Conservation (phyloP, 2,797 vertebrate genomes). For the Melanotaenia trifasciata region DNA sequence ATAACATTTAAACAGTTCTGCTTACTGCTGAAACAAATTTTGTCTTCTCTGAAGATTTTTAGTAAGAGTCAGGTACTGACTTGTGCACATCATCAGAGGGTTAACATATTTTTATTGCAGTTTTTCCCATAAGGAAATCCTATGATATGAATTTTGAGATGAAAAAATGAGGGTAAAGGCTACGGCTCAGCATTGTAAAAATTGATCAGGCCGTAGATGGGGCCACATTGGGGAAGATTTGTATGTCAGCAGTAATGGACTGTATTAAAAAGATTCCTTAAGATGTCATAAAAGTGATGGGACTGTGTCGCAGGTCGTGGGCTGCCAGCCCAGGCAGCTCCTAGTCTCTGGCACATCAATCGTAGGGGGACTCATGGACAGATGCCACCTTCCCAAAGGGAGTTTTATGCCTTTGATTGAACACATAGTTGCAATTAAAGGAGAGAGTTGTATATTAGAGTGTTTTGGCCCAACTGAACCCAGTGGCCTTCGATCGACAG, state of each 20-base stretch:
- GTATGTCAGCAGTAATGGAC: conserved; percentile 99
- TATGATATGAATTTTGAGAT: conserved; percentile 98
- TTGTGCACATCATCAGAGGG: conserved; percentile 85
- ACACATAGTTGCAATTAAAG: conserved; percentile 81
- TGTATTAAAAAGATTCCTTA: conserved; percentile 99
- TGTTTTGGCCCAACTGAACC: conserved; percentile 64
- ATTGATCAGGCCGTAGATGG: conserved; percentile 99
- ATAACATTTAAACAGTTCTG: conserved; percentile 99
- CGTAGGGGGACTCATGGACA: conserved; percentile 74
- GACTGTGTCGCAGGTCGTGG: conserved; percentile 70
- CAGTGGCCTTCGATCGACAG: conserved; percentile 59
- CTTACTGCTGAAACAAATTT: conserved; percentile 99
- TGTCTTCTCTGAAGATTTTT: conserved; percentile 92
- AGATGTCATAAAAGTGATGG: conserved; percentile 89
- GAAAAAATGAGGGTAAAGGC: conserved; percentile 96
- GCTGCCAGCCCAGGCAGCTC: conserved; percentile 58
- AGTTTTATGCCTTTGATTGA: conserved; percentile 85
- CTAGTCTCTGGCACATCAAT: conserved; percentile 80
- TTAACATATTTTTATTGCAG: conserved; percentile 96
- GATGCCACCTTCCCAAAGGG: conserved; percentile 76
- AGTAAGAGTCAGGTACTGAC: conserved; percentile 88
- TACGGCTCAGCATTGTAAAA: conserved; percentile 99
- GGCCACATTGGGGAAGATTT: conserved; percentile 96
- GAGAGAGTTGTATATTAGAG: conserved; percentile 80
- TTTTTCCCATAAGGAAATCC: conserved; percentile 94